Evolutionary conservation across 2,888 invertebrate genomes (phyloP).

Genomic region (Limnephilus marmoratus): DNA sequence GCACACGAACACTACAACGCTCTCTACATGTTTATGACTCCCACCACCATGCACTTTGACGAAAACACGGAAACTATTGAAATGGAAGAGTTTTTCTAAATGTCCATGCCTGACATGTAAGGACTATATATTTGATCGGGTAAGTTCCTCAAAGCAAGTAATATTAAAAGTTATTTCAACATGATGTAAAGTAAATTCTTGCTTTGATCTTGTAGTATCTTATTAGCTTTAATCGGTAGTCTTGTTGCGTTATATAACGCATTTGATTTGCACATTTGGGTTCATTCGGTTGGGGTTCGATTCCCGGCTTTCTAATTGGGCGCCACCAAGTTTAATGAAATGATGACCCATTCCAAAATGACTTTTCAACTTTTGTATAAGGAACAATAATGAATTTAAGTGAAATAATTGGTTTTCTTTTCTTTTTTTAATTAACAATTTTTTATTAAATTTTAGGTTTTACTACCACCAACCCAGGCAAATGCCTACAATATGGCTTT

Average conservation of each 20-base stretch:
- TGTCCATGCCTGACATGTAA: slow-evolving; percentile 24
- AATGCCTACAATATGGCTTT: neutral
- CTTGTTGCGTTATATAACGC: neutral
- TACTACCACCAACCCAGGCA: neutral
- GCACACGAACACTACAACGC: slow-evolving; percentile 6
- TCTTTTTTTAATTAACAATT: neutral
- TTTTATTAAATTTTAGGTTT: neutral
- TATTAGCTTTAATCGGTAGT: no score
- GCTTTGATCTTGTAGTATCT: neutral
- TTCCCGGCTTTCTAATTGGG: neutral
- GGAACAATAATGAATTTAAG: neutral
- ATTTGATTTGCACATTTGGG: neutral
- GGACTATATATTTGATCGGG: slow-evolving; percentile 21
- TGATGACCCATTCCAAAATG: neutral
- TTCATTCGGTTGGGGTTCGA: neutral
- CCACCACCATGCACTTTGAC: neutral
- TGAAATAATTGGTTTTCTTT: neutral
- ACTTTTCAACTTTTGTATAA: no score
- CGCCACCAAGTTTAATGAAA: neutral
- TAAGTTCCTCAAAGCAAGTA: slow-evolving; percentile 15
- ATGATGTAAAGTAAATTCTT: neutral
- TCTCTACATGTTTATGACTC: slow-evolving; percentile 24
- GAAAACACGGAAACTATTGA: slow-evolving; percentile 32
- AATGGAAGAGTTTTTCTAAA: slow-evolving; percentile 33
- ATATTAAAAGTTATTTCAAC: neutral